Percentiles rank a stretch among this genome's conserved stretches.
These are phyloP conservation scores for Oscheius sp. DNA, from an alignment of 2,888 invertebrate genomes.

Conservation along the genomic window DNA sequence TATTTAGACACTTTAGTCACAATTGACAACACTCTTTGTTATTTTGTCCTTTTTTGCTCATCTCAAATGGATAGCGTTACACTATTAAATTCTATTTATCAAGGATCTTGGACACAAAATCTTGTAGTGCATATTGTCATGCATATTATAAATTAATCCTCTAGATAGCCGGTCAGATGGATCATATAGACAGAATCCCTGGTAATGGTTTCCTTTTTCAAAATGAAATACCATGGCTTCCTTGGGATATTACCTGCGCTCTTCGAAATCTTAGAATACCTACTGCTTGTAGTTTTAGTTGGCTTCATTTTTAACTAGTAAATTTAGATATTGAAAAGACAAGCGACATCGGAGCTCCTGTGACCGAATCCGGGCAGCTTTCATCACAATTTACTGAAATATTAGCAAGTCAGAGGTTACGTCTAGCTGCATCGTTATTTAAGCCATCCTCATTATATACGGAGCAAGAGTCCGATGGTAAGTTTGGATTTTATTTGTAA, in stretches of 20 bases:
- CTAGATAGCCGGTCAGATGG: conserved; percentile 20
- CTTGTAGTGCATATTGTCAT: conserved; percentile 5
- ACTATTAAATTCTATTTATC: conserved; percentile 7
- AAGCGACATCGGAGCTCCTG: neutral
- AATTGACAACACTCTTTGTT: neutral
- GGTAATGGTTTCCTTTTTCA: neutral
- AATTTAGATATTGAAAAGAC: neutral
- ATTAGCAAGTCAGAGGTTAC: neutral
- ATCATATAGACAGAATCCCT: conserved; percentile 10
- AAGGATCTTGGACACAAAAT: neutral
- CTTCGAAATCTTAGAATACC: neutral
- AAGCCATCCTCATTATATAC: neutral
- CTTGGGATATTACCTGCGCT: conserved; percentile 3
- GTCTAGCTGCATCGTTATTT: neutral
- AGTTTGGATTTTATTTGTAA: neutral
- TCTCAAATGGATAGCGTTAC: neutral
- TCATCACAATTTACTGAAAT: neutral
- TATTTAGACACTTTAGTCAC: conserved; percentile 1
- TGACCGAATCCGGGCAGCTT: conserved; percentile 8
- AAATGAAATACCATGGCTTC: conserved; percentile 1
- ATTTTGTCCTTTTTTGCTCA: conserved; percentile 15
- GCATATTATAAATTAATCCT: neutral
- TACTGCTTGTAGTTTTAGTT: neutral
- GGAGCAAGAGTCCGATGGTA: neutral
- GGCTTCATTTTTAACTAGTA: neutral